Evolutionary conservation across 1,140 invertebrate species (phyloP), one percentile per base, ranked within the genome.

Genomic region (Andrena cerasifolii): DNA sequence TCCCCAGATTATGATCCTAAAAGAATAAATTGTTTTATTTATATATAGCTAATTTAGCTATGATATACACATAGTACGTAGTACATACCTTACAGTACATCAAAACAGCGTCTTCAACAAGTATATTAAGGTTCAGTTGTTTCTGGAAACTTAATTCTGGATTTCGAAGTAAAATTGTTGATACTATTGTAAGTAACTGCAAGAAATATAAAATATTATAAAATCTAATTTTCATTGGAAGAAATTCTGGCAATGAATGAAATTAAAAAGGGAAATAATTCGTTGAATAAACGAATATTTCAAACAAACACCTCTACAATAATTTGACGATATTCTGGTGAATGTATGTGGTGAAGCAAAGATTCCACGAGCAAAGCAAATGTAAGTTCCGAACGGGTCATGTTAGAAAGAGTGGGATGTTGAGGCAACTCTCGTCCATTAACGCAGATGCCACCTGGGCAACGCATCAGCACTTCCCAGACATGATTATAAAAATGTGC

Each of bases 331-430:
- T 99, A 97, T 89, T 98, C 97, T 2, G 99, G 97, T 54, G 96
- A 93, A 65, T 95, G 93, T 79, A 99, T 97, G 82, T 96, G 95
- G 90, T 98, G 97, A 59, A 99, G 93, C 90, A 98, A 97, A 84
- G 96, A 95, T 93, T 99, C 99, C 2, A 99, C 98, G 36, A 98
- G 92, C 70, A 99, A 93, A n/a, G 98, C 96, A 94, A 99, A 99
- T 75, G 97, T 98, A 47, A 99, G 93, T 91, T 99, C 99, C 53
- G 98, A 98, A 87, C 97, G 95, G 7, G 98, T 99, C 98, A 99
- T 99, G 90, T 98, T 97, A 5, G 97, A 96, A 18, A 99, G 92
- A 5, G 98, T 99, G 18, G 98, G 98, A 89, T 98, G 95, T 87
- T 99, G 96, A 0, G 97, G 97, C 73, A 99, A 94, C 73, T 95